Conservation (phyloP, 23 tunicate genomes). For the Aplidium turbinatum region DNA sequence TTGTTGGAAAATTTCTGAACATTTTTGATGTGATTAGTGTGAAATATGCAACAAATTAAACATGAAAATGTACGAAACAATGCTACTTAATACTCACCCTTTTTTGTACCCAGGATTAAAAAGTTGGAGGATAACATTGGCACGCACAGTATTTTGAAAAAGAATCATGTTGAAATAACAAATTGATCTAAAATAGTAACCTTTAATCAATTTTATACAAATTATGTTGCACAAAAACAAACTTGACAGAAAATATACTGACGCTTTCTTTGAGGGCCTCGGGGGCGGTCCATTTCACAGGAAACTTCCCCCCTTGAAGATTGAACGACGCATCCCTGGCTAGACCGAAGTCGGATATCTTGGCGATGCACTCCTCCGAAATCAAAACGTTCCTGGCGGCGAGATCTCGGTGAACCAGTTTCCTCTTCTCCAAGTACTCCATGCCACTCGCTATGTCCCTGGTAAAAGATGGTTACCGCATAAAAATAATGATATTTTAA, state of each 20-base stretch:
- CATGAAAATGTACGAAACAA: no score
- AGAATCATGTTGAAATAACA: no score
- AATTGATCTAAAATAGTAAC: no score
- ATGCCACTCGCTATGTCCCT: constrained; percentile 85
- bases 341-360: constrained; percentile 86
- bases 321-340: constrained; percentile 79
- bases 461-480: constrained; percentile 2
- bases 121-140: no score
- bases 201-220: no score
- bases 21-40: neutral
- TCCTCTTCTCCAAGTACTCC: constrained; percentile 67
- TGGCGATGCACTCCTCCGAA: constrained; percentile 73
- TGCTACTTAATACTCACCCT: no score
- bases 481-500: neutral
- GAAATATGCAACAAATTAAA: no score
- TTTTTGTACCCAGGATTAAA: no score
- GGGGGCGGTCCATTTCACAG: constrained; percentile 97
- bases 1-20: constrained; percentile 91
- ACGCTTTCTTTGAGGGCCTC: constrained; percentile 91
- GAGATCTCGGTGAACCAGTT: constrained; percentile 86
- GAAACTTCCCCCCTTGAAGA: constrained; percentile 89
- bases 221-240: no score
- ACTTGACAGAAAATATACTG: no score
- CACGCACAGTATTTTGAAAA: no score
- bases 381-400: constrained; percentile 92